Conservation (phyloP, 2,113 vertebrate genomes). For the Ictalurus punctatus region DNA sequence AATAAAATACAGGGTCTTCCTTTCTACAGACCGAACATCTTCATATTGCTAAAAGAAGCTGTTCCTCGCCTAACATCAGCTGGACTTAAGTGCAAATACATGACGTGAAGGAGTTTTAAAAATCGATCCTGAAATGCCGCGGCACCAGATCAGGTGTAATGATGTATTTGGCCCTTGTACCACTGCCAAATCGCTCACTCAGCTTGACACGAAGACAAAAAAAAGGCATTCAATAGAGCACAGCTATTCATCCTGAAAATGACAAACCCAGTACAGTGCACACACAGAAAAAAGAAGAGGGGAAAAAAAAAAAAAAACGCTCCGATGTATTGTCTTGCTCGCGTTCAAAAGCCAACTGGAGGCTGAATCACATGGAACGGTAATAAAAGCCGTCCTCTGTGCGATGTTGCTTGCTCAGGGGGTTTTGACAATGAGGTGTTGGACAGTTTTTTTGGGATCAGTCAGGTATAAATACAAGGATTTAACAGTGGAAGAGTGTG, state of each 20-base stretch:
- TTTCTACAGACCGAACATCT: neutral
- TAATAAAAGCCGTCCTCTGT: slow-evolving; percentile 33
- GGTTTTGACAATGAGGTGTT: slow-evolving; percentile 14
- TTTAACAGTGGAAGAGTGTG: neutral
- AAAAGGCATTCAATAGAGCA: slow-evolving; percentile 7
- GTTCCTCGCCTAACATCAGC: neutral
- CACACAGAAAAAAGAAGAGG: neutral
- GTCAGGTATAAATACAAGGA: slow-evolving; percentile 31
- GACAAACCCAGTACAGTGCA: slow-evolving; percentile 1
- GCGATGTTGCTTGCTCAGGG: slow-evolving; percentile 37
- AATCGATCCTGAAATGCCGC: slow-evolving; percentile 7
- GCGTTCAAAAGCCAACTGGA: slow-evolving; percentile 21
- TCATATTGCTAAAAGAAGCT: neutral
- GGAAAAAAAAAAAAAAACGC: neutral
- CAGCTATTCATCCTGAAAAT: slow-evolving; percentile 25
- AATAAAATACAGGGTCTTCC: neutral
- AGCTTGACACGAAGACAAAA: slow-evolving; percentile 24
- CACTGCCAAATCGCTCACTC: slow-evolving; percentile 4
- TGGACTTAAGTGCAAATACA: neutral
- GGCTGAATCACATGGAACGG: slow-evolving; percentile 15
- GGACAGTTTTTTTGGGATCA: neutral
- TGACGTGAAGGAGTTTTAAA: slow-evolving; percentile 22
- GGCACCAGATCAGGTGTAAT: slow-evolving; percentile 14
- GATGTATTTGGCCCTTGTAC: neutral
- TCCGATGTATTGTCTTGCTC: slow-evolving; percentile 28